Conservation (phyloP, 2,888 invertebrate species). For the Nomada fucata region DNA sequence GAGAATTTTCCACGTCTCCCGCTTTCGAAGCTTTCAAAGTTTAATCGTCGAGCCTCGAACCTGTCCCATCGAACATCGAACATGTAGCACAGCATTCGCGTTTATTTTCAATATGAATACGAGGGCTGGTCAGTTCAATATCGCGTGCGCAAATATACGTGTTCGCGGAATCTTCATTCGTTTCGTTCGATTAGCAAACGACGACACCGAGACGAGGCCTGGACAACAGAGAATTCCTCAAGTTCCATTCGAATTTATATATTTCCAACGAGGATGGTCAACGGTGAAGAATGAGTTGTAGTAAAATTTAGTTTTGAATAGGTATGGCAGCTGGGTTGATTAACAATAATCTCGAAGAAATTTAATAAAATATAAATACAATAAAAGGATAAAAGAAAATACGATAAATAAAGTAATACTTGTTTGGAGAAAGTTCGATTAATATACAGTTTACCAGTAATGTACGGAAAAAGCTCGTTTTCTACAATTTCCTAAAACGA, state of each 20-base stretch:
- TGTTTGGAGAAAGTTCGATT: too few species aligned
- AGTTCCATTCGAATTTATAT: not conserved
- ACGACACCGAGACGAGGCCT: slow-evolving; percentile 7
- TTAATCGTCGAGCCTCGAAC: slow-evolving; percentile 18
- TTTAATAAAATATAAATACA: too few species aligned
- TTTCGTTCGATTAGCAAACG: not conserved
- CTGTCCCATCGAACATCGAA: slow-evolving; percentile 3
- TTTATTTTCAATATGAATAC: not conserved
- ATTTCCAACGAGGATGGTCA: not conserved
- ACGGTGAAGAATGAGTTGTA: not conserved
- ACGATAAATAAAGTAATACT: too few species aligned
- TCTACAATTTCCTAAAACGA: too few species aligned
- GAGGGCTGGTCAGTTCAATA: slow-evolving; percentile 15
- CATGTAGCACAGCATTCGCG: slow-evolving; percentile 17
- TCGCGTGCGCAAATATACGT: slow-evolving; percentile 13
- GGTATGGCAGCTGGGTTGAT: too few species aligned
- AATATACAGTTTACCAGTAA: too few species aligned
- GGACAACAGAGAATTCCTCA: not conserved
- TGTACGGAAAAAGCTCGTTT: too few species aligned
- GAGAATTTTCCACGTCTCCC: slow-evolving; percentile 6
- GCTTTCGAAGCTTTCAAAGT: slow-evolving; percentile 26
- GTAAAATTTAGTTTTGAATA: not conserved
- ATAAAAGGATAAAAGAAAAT: too few species aligned
- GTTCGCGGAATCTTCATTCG: not conserved
- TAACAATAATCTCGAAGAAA: too few species aligned